Percentiles rank a stretch among this genome's conserved stretches.
These are phyloP conservation scores for Propithecus perrieri DNA, from an alignment of 2,797 vertebrate genomes.

Conservation along the genomic window DNA sequence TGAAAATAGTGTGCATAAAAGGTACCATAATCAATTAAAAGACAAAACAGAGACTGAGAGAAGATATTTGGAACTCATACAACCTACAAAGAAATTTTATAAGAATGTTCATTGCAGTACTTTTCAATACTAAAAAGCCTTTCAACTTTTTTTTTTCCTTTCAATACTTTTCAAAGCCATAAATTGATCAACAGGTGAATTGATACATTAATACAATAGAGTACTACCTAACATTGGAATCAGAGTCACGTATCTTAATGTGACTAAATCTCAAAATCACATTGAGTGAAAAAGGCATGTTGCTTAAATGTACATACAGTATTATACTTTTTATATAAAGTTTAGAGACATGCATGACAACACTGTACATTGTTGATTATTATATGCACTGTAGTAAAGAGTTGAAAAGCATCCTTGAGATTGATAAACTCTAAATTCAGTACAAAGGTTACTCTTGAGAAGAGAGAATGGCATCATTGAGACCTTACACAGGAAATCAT, in stretches of 20 bases:
- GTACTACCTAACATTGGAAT: background rate
- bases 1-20: background rate
- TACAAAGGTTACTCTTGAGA: background rate
- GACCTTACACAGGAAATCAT: background rate
- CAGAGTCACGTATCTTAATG: background rate
- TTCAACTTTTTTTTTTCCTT: too few relatives aligned
- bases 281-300: background rate
- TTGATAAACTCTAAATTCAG: background rate
- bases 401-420: background rate
- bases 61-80: background rate
- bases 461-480: background rate
- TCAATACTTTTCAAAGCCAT: background rate
- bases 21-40: background rate
- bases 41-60: background rate
- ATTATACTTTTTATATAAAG: background rate
- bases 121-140: background rate
- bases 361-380: background rate
- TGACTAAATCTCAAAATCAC: conserved; percentile 7
- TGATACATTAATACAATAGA: background rate
- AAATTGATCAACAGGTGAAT: background rate
- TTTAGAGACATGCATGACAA: background rate
- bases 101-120: background rate
- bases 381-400: background rate
- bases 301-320: background rate
- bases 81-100: background rate